Evolutionary conservation across 2,797 vertebrate species (phyloP), one percentile per base, ranked within the genome.

Genomic region (Manis javanica): DNA sequence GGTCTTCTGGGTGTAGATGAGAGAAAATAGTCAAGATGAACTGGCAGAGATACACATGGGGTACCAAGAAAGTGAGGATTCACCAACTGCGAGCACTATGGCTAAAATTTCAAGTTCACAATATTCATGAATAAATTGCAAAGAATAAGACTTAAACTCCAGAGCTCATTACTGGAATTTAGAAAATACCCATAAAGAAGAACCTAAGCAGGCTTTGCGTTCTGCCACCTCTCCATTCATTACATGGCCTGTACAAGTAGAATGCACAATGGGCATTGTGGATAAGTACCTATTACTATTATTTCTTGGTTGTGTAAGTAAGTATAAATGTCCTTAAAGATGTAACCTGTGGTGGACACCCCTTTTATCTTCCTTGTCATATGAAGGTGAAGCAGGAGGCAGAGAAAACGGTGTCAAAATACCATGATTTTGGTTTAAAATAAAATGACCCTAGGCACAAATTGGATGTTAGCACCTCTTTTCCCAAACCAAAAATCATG

Each of bases 11-110:
- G 5, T 79, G 7, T 15, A 55, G n/a, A 24, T 31, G 8, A 37
- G 49, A 68, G 64, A 34, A n/a, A 53, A 14, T 8, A 12, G n/a
- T 82, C 49, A 34, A 16, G 39, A 26, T 39, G 24, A 68, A n/a
- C 19, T 29, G n/a, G 23, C 63, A 8, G 9, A n/a, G 46, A 63
- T 0, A 1, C 10, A 23, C 2, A 1, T 15, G 0, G 0, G 6
- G 42, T 53, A 15, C 55, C 21, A 13, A 68, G 46, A 94, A 7
- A 13, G 18, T 12, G 34, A 85, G 24, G 49, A 12, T 69, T 57
- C 21, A 0, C 15, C 55, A 1, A 23, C 26, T 6, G 0, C 21
- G 26, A 49, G 14, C 13, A 82, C 6, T 5, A n/a, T n/a, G 74
- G n/a, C 49, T 34, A 21, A 26, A 34, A 6, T 5, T 77, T 53